Base-by-base conservation (phyloP, 2,888 invertebrate species). In the Cordilura impudica region DNA sequence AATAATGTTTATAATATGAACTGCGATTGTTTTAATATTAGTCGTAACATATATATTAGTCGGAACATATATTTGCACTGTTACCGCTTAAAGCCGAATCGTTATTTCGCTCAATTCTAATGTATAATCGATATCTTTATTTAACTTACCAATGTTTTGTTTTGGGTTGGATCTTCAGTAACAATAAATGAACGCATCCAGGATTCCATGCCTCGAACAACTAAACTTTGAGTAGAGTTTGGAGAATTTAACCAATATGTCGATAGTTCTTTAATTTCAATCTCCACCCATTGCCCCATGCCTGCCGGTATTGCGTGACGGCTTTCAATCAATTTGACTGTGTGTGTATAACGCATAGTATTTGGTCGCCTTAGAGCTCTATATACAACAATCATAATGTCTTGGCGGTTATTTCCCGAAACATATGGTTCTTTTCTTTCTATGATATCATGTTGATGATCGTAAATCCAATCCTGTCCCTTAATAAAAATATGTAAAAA, bases 181-280 rank as follows among this genome's bases (percentile, higher is more conserved):
- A 76, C 69, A 56, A 76, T 76, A 56, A 67, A 70, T 1, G 56
- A 18, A 87, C 92, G 91, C 86, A 92, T 92, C 90, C 90, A 93
- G 81, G 91, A 91, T 87, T 91, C 93, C 86, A 92, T 92, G 83
- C 92, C 93, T 89, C 94, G 94, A 83, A 97, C 92, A 19, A 95
- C 92, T 84, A 97, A 93, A 45, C 95, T 96, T 84, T 94, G 92
- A 87, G 94, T 95, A 84, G 94, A 93, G 71, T 93, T 91, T 2
- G 94, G 94, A 87, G 93, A 92, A 82, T 93, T 93, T 88, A 95
- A 93, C 94, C 96, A 96, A 83, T 94, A 94, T 56, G 93, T 92
- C 35, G 96, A 93, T 90, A 95, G 92, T 53, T 93, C 92, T 51
- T 94, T 93, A 6, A 96, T 91, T 84, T 96, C 95, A 60, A 96